phyloP scores from a whole-genome alignment of 2,797 vertebrate species.

The Poeciliopsis paucimaculata region DNA sequence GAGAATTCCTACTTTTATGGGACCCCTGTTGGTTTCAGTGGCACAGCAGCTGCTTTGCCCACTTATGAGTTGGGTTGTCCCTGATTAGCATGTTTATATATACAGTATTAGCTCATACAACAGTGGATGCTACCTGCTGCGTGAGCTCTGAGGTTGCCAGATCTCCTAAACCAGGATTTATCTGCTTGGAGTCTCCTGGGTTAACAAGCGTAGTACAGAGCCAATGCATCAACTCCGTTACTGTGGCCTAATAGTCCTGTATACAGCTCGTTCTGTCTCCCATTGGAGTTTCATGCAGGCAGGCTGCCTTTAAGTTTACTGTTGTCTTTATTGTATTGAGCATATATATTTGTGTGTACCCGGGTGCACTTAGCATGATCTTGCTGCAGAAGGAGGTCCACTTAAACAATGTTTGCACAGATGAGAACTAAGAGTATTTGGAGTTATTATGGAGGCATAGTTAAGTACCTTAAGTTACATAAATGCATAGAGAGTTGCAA shows the following conservation, averaged over 20 bases:
- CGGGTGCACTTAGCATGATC: constrained; percentile 43
- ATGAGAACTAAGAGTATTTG: constrained; percentile 30
- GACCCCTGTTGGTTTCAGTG: neutral
- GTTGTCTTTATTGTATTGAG: constrained; percentile 47
- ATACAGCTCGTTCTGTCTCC: constrained; percentile 56
- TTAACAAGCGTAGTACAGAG: constrained; percentile 66
- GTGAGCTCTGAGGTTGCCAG: constrained; percentile 45
- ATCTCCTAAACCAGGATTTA: constrained; percentile 67
- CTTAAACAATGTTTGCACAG: constrained; percentile 17
- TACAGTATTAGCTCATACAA: constrained; percentile 19
- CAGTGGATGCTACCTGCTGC: constrained; percentile 31
- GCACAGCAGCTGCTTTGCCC: neutral
- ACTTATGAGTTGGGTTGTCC: neutral
- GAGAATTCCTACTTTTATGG: neutral
- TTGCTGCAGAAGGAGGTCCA: constrained; percentile 27
- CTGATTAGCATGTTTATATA: constrained; percentile 2
- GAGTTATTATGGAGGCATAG: constrained; percentile 5
- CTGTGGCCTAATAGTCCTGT: constrained; percentile 64
- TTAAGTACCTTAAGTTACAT: constrained; percentile 3
- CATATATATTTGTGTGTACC: neutral
- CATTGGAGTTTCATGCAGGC: constrained; percentile 46
- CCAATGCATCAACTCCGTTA: constrained; percentile 68
- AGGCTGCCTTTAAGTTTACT: constrained; percentile 50
- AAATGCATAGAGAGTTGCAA: neutral
- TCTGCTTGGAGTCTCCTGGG: constrained; percentile 55